Percentiles rank a stretch among this genome's conserved stretches.
Evolutionary conservation across 2,113 vertebrate genomes (phyloP).

Genomic region (Serinus canaria): DNA sequence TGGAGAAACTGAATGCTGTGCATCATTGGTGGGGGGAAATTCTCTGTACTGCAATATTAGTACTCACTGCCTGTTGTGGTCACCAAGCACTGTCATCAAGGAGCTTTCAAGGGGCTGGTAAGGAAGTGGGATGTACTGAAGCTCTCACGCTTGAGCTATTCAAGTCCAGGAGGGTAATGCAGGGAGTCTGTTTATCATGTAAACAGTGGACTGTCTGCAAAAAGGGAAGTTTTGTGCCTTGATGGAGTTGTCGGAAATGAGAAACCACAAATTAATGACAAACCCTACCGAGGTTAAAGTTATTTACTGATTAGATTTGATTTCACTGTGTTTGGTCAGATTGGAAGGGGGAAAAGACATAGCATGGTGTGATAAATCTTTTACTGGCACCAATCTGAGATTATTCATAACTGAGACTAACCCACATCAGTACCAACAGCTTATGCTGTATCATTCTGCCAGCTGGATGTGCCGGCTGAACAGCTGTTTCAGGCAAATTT

Average conservation of each 20-base stretch:
- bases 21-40: constrained; percentile 66
- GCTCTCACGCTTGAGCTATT: constrained; percentile 64
- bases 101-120: constrained; percentile 65
- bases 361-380: background rate
- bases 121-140: constrained; percentile 71
- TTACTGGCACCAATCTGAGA: background rate
- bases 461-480: background rate
- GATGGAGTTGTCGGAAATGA: constrained; percentile 35
- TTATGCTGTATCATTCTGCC: background rate
- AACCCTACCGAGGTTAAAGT: background rate
- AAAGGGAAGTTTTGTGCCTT: constrained; percentile 4
- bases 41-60: constrained; percentile 68
- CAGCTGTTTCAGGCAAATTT: background rate
- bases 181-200: constrained; percentile 57
- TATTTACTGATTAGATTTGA: constrained; percentile 34
- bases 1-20: constrained; percentile 69
- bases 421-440: background rate
- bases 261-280: constrained; percentile 39
- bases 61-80: constrained; percentile 68
- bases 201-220: constrained; percentile 41
- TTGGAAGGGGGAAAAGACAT: background rate
- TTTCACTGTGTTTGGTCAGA: constrained; percentile 19
- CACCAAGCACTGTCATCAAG: constrained; percentile 67
- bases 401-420: constrained; percentile 8
- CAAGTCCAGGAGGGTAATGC: constrained; percentile 54